Percentiles rank a stretch among this genome's conserved stretches.
Conservation (phyloP, 2,113 vertebrate genomes). For the Mormyrus lacerda region DNA sequence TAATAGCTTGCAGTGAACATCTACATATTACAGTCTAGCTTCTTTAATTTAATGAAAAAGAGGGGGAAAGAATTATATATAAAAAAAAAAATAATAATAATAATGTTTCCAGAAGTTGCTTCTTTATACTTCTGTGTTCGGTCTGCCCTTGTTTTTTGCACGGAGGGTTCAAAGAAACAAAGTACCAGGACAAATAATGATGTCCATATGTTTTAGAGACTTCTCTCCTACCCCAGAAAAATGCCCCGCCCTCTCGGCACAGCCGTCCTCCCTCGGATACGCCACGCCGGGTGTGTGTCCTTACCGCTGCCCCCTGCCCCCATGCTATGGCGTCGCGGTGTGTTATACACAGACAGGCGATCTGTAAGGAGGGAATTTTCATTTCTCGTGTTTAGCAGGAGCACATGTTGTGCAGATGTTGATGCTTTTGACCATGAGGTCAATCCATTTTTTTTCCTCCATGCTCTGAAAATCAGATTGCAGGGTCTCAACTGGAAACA, state of each 20-base stretch:
- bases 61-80: not conserved
- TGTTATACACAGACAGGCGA: not conserved
- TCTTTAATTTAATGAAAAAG: conserved; percentile 1
- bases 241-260: not conserved
- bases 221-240: not conserved
- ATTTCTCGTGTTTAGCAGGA: not conserved
- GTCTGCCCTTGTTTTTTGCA: conserved; percentile 42
- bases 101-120: conserved; percentile 47
- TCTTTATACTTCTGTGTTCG: conserved; percentile 53
- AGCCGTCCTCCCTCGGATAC: not conserved
- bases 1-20: conserved; percentile 57
- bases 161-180: conserved; percentile 48
- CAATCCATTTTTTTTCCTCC: not conserved
- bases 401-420: not conserved
- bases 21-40: conserved; percentile 41
- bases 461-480: not conserved
- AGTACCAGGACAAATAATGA: conserved; percentile 70
- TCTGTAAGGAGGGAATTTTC: not conserved
- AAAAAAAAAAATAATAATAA: not conserved
- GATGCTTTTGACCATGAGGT: not conserved
- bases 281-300: not conserved
- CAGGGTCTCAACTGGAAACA: not conserved
- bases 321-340: not conserved
- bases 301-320: not conserved
- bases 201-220: conserved; percentile 16